phyloP scores from a whole-genome alignment of 2,888 invertebrate species.

The Anthrax anthrax region DNA sequence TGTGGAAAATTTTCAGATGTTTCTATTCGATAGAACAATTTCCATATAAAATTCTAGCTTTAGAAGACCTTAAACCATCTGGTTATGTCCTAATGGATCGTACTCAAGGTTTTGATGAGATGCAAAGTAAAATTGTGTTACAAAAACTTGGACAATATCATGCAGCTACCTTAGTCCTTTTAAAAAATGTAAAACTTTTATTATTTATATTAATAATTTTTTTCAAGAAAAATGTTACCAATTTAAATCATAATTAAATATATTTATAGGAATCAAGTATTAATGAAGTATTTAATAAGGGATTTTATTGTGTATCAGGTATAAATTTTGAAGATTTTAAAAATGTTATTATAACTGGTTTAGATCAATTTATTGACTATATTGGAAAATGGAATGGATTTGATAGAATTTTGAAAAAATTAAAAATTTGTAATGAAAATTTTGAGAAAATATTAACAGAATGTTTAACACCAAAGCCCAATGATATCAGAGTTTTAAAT shows the following conservation, averaged over 20 bases:
- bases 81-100: not conserved
- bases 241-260: no score
- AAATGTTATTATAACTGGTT: constrained; percentile 6
- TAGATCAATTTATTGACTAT: constrained; percentile 9
- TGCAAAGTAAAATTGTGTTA: not conserved
- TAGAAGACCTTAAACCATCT: not conserved
- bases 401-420: constrained; percentile 8
- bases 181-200: not conserved
- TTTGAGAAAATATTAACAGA: constrained; percentile 2
- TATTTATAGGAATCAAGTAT: constrained; percentile 11
- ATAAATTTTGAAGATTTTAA: constrained; percentile 6
- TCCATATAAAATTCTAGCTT: not conserved
- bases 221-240: no score
- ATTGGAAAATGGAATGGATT: constrained; percentile 11
- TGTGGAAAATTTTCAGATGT: no score
- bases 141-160: not conserved
- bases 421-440: constrained; percentile 6
- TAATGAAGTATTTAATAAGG: constrained; percentile 3
- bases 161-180: not conserved
- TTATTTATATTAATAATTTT: no score
- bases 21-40: not conserved
- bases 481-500: not conserved
- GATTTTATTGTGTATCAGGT: not conserved
- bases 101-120: not conserved
- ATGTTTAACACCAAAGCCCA: not conserved